A percentile compares a stretch with the other conserved stretches of the same genome.
Evolutionary conservation across 2,888 invertebrate species (phyloP).

Genomic region (Rotaria magnacalcarata): DNA sequence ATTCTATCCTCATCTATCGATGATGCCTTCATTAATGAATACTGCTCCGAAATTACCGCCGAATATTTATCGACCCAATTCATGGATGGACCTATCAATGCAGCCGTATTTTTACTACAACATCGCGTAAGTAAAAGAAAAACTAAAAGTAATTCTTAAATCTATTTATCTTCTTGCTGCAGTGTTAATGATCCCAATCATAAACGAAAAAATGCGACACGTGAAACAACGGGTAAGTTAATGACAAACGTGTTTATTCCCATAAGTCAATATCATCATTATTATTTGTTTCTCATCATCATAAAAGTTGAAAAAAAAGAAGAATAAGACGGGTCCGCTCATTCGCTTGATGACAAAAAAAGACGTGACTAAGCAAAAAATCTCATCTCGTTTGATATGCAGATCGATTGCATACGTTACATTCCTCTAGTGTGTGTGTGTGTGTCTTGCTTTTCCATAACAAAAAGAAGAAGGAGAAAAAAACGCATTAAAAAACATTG

Average conservation of each 20-base stretch:
- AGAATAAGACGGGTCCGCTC: not conserved
- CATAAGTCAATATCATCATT: conserved; percentile 29
- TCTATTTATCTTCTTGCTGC: no score
- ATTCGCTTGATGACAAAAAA: conserved; percentile 20
- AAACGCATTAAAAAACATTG: conserved; percentile 29
- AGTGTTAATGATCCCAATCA: conserved; percentile 31
- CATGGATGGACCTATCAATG: conserved; percentile 31
- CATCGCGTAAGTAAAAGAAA: not conserved
- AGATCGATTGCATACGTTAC: conserved; percentile 31
- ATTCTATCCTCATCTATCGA: not conserved
- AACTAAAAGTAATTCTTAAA: not conserved
- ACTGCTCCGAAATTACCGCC: not conserved
- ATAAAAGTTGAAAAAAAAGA: not conserved
- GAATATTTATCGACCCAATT: not conserved
- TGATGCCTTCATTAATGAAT: conserved; percentile 31
- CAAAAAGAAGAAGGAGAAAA: not conserved
- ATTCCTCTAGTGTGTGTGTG: conserved; percentile 11
- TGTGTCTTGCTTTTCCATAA: not conserved
- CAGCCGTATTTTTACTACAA: conserved; percentile 35
- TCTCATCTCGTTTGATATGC: conserved; percentile 31
- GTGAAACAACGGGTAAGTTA: conserved; percentile 73
- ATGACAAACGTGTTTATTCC: conserved; percentile 24
- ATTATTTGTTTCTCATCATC: conserved; percentile 31
- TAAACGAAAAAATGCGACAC: conserved; percentile 83
- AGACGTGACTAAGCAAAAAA: conserved; percentile 20